Evolutionary conservation across 1,140 invertebrate species (phyloP), one percentile per base, ranked within the genome.

Genomic region (Bombus turneri): DNA sequence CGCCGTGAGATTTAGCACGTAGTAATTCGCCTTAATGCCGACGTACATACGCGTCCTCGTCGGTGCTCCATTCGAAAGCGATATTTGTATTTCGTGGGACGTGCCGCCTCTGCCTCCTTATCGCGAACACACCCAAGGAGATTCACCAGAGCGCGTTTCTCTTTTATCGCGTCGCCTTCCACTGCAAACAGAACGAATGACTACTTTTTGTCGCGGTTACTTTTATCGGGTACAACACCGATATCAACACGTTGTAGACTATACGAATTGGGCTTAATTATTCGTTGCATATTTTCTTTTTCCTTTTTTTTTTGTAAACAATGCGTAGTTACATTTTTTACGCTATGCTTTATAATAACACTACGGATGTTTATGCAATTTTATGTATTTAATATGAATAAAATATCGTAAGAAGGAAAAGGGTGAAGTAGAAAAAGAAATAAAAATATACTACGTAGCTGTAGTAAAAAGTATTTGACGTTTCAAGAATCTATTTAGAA

Each of bases 11-110:
- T 89, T 89, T 89, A 89, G 84, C 76, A 85, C 83, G 75, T 88
- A 81, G 88, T 88, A 89, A 89, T 88, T 89, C 88, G 88, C 85
- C 57, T 81, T 85, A 85, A 85, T 85, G 68, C 77, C 76, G 83
- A 57, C 76, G 83, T 80, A 85, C 77, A 69, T 85, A 80, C 74
- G 66, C 77, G 68, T 64, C 76, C 76, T 64, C 28, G 28, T 62
- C 43, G 62, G 6, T 8, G 76, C 77, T 80, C 83, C 83, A 85
- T 81, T 85, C 77, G 68, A 85, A 85, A 71, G 41, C 66, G 83
- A 85, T 85, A 85, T 85, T 81, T 85, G 82, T 78, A 84, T 84
- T 71, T 53, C 75, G 47, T n/a, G 47, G 62, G 25, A 77, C 74
- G 41, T 47, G 18, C 41, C 22, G 31, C 34, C 78, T n/a, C 79